phyloP scores from a whole-genome alignment of 2,888 invertebrate genomes.

The Drepana falcataria region DNA sequence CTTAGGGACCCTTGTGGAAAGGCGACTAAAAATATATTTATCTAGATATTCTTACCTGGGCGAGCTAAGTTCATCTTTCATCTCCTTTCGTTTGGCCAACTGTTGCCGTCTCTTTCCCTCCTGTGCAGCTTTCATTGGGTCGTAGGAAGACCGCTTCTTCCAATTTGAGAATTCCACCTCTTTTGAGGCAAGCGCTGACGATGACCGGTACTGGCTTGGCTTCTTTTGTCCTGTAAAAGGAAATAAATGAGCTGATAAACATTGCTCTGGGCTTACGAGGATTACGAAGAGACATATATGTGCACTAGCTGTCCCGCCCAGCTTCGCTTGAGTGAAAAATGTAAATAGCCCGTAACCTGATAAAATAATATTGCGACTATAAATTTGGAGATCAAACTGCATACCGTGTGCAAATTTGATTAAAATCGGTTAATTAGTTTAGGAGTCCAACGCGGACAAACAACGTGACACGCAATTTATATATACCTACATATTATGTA shows the following conservation, averaged over 20 bases:
- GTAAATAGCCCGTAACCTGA: too few species aligned
- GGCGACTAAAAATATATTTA: background rate
- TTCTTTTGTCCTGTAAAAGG: constrained; percentile 70
- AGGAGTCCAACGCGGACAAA: too few species aligned
- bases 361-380: too few species aligned
- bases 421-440: too few species aligned
- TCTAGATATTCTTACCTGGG: constrained; percentile 45
- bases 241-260: background rate
- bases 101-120: constrained; percentile 85
- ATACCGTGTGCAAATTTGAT: too few species aligned
- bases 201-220: constrained; percentile 77
- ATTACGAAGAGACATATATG: too few species aligned
- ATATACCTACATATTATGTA: too few species aligned
- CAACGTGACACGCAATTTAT: too few species aligned
- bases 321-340: too few species aligned
- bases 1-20: background rate
- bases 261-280: background rate
- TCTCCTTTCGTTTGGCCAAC: constrained; percentile 54
- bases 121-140: constrained; percentile 94
- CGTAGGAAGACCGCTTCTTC: constrained; percentile 92
- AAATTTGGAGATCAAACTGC: too few species aligned
- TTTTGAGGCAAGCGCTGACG: constrained; percentile 84
- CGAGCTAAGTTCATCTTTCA: constrained; percentile 66
- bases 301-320: too few species aligned
- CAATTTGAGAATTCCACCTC: constrained; percentile 91